Base-by-base conservation (phyloP, 37 sponge, comb jelly and placozoan species). In the Halisarca cf. caerulea region DNA sequence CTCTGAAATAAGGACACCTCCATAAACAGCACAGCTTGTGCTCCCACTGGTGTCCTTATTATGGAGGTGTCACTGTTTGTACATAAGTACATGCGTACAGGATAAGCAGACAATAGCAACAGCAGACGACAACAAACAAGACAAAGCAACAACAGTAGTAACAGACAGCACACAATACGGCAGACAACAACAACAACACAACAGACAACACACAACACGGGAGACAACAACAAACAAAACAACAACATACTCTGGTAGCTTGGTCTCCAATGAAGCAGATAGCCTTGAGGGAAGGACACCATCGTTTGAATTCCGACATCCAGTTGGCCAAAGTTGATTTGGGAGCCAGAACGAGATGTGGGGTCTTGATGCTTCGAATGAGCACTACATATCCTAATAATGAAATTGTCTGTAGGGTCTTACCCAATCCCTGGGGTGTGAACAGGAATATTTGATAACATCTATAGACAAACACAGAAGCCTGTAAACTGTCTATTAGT, bases 271-370 rank as follows among this genome's bases (percentile, higher is more conserved):
- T 95, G 71, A 98, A 82, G 43, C 90, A 87, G 33, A 95, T 89
- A 25, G 87, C 79, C 3, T 87, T 71, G 37, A 99, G 47, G 18
- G 77, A 34, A 17, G 99, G 99, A 74, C 99, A 99, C 99, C 99
- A 99, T 40, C 99, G 60, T 82, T 87, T 88, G 79, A 99, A 96
- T 85, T 99, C 99, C 0, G 78, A 73, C 88, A 91, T 93, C 99
- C 99, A 99, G 74, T 99, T 99, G 40, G 92, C 80, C 14, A 99
- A 94, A 6, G 99, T 99, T 15, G 95, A 94, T 77, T 99, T 99
- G 43, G 99, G 99, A 2, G 91, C 99, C 27, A 99, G 86, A 36
- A 99, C 94, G 0, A 98, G 11, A 54, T 99, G 99, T 27, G 97
- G 99, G 0, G 97, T 92, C 0, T 86, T 69, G 2, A 96, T 84